A percentile compares a stretch with the other conserved stretches of the same genome.
Evolutionary conservation across 2,797 vertebrate genomes (phyloP).

Genomic region (Chelon auratus): DNA sequence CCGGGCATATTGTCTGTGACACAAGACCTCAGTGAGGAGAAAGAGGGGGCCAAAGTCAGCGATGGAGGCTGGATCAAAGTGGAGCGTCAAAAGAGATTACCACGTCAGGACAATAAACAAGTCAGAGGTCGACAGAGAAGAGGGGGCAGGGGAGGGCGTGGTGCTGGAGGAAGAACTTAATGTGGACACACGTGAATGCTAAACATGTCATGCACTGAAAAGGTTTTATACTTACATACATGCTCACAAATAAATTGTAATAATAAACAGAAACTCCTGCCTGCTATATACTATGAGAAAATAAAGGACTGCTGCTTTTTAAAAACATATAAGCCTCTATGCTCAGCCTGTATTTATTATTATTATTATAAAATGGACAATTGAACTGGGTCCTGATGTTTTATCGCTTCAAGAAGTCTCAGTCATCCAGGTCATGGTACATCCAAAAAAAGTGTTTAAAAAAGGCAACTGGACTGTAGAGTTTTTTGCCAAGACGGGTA

Average conservation of each 20-base stretch:
- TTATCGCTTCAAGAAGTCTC: not conserved
- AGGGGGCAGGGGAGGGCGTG: slow-evolving; percentile 80
- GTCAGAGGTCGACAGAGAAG: slow-evolving; percentile 86
- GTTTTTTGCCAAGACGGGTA: too few relatives aligned
- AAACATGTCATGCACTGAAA: slow-evolving; percentile 42
- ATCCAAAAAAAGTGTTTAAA: too few relatives aligned
- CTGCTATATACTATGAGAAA: slow-evolving; percentile 17
- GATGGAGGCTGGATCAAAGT: slow-evolving; percentile 96
- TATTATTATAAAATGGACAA: slow-evolving; percentile 3
- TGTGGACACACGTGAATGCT: slow-evolving; percentile 24
- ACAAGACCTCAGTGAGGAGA: slow-evolving; percentile 70
- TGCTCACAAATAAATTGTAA: slow-evolving; percentile 28
- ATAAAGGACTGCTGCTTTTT: slow-evolving; percentile 20
- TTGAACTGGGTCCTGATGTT: not conserved
- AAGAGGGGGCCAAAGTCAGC: slow-evolving; percentile 83
- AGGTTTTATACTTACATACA: slow-evolving; percentile 37
- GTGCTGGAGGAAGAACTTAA: slow-evolving; percentile 80
- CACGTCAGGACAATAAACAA: slow-evolving; percentile 85
- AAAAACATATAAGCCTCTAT: slow-evolving; percentile 2
- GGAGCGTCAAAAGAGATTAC: slow-evolving; percentile 88
- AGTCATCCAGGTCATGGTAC: too few relatives aligned
- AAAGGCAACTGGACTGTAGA: too few relatives aligned
- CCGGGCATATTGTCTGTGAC: slow-evolving; percentile 88
- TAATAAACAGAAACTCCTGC: slow-evolving; percentile 16
- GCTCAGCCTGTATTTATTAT: slow-evolving; percentile 45